These are phyloP conservation scores for Carassius gibelio DNA, from an alignment of 2,113 vertebrate genomes.

Conservation along the genomic window DNA sequence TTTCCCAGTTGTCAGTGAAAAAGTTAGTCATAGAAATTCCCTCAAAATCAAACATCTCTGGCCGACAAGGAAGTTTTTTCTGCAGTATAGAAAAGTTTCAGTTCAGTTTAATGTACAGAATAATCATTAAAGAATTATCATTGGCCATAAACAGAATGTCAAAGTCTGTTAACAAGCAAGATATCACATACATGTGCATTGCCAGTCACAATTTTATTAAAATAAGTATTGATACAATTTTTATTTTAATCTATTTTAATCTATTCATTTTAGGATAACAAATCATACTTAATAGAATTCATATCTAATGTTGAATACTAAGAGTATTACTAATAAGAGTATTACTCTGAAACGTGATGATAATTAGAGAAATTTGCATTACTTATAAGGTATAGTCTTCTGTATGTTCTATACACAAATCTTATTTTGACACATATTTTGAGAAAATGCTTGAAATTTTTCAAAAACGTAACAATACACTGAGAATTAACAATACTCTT, in stretches of 20 bases:
- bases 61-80: slow-evolving; percentile 50
- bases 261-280: not conserved
- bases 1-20: slow-evolving; percentile 77
- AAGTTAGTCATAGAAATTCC: slow-evolving; percentile 68
- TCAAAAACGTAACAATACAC: no score
- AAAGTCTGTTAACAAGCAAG: not conserved
- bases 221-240: not conserved
- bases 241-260: not conserved
- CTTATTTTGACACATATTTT: no score
- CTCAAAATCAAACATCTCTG: slow-evolving; percentile 66
- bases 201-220: not conserved
- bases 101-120: not conserved
- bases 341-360: not conserved
- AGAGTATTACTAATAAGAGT: not conserved
- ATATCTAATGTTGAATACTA: not conserved
- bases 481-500: no score
- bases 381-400: not conserved
- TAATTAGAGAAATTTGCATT: not conserved
- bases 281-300: not conserved
- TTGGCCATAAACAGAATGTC: no score
- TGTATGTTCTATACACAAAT: not conserved
- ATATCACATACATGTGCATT: not conserved
- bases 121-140: not conserved
- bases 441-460: no score
- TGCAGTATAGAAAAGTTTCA: not conserved